Evolutionary conservation across 2,113 vertebrate genomes (phyloP).

Genomic region (Pangasianodon gigas): DNA sequence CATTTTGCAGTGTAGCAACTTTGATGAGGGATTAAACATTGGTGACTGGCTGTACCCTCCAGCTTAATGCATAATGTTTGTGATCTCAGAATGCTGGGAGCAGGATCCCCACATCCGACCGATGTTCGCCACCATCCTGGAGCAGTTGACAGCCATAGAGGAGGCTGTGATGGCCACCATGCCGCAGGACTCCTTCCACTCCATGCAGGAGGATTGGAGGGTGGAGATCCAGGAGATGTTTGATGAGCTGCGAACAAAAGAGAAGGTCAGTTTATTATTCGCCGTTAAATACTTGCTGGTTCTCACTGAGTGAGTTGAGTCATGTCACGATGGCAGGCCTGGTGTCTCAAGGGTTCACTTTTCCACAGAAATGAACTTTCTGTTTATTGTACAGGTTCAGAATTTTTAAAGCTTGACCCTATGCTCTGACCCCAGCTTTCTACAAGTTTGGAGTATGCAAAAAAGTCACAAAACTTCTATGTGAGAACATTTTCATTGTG

Average conservation of each 20-base stretch:
- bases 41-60: too few relatives aligned
- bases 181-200: conserved; percentile 96
- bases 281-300: background rate
- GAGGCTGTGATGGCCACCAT: conserved; percentile 90
- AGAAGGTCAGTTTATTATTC: conserved; percentile 77
- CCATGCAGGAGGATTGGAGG: conserved; percentile 99
- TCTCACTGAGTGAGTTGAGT: background rate
- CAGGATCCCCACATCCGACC: conserved; percentile 94
- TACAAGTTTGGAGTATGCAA: background rate
- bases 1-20: too few relatives aligned
- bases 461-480: background rate
- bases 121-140: conserved; percentile 90
- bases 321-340: background rate
- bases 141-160: conserved; percentile 90
- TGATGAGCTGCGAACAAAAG: conserved; percentile 91
- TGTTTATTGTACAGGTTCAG: background rate
- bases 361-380: background rate
- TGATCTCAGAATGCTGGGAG: conserved; percentile 88
- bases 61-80: background rate
- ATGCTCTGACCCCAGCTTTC: background rate
- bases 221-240: conserved; percentile 98
- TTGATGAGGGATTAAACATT: background rate
- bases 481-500: background rate
- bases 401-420: background rate
- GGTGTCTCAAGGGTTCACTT: background rate